These are phyloP conservation scores for Spodoptera litura DNA, from an alignment of 1,140 invertebrate genomes.

Conservation along the genomic window DNA sequence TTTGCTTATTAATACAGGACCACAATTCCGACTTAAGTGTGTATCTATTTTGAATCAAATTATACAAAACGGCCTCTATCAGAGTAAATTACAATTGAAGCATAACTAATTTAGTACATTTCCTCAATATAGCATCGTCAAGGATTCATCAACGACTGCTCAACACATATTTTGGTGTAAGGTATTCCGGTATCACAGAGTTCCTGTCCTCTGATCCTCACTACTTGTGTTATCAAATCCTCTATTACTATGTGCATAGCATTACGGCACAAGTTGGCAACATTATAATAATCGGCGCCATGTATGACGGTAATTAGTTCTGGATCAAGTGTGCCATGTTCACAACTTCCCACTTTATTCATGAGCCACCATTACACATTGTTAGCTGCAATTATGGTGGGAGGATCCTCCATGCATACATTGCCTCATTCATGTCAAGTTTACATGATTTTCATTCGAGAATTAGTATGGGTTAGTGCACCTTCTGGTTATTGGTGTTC, in stretches of 20 bases:
- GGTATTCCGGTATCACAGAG: not conserved
- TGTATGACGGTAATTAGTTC: not conserved
- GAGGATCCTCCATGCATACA: not conserved
- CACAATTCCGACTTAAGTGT: too few relatives aligned
- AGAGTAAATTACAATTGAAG: too few relatives aligned
- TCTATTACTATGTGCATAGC: slow-evolving; percentile 34
- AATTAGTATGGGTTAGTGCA: too few relatives aligned
- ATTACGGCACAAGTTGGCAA: slow-evolving; percentile 3
- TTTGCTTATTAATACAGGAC: too few relatives aligned
- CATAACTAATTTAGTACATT: too few relatives aligned
- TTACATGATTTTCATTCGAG: not conserved
- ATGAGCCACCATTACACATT: slow-evolving; percentile 23
- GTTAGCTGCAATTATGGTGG: slow-evolving; percentile 18
- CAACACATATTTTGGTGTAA: not conserved
- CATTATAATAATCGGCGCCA: slow-evolving; percentile 38
- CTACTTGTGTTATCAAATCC: not conserved
- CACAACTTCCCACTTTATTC: slow-evolving; percentile 30
- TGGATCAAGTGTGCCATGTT: slow-evolving; percentile 26
- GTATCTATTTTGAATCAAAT: too few relatives aligned
- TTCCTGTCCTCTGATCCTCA: not conserved
- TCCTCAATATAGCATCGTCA: too few relatives aligned
- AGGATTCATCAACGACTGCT: not conserved
- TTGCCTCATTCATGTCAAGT: not conserved
- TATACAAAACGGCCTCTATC: too few relatives aligned
- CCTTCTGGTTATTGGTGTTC: too few relatives aligned